These are phyloP conservation scores for Gasteruption jaculator DNA, from an alignment of 2,888 invertebrate genomes.

Conservation along the genomic window DNA sequence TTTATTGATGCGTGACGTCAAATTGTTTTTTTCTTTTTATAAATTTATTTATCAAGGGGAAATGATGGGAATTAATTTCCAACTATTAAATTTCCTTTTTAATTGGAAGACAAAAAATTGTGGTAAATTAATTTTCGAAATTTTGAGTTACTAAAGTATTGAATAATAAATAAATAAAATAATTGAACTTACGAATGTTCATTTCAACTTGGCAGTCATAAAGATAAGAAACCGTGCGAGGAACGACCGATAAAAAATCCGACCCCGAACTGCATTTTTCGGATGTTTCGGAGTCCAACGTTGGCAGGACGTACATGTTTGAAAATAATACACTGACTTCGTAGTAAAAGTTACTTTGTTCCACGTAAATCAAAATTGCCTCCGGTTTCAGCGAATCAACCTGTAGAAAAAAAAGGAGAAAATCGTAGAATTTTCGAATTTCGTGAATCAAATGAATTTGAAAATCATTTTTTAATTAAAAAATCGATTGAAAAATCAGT, in stretches of 20 bases:
- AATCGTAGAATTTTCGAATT: background rate
- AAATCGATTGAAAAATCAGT: too few relatives aligned
- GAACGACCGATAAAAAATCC: constrained; percentile 28
- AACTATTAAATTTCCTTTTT: too few relatives aligned
- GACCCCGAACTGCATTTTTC: constrained; percentile 27
- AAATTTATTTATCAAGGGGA: too few relatives aligned
- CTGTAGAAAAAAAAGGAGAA: constrained; percentile 22
- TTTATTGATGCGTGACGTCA: too few relatives aligned
- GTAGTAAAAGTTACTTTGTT: constrained; percentile 40
- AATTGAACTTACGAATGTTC: constrained; percentile 30
- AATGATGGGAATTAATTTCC: too few relatives aligned
- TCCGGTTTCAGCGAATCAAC: constrained; percentile 37
- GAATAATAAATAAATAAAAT: constrained; percentile 8
- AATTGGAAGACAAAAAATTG: too few relatives aligned
- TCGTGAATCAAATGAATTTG: background rate
- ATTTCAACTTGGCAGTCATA: constrained; percentile 40
- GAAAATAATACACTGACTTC: constrained; percentile 41
- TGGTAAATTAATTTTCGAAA: too few relatives aligned
- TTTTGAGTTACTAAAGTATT: constrained; percentile 3
- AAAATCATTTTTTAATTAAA: too few relatives aligned
- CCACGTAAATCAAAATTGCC: constrained; percentile 36
- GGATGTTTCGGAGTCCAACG: constrained; percentile 32
- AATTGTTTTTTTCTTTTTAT: too few relatives aligned
- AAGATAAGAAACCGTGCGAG: constrained; percentile 34
- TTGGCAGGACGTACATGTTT: constrained; percentile 35